Evolutionary conservation across 2,888 invertebrate species (phyloP).

Genomic region (Myathropa florea): DNA sequence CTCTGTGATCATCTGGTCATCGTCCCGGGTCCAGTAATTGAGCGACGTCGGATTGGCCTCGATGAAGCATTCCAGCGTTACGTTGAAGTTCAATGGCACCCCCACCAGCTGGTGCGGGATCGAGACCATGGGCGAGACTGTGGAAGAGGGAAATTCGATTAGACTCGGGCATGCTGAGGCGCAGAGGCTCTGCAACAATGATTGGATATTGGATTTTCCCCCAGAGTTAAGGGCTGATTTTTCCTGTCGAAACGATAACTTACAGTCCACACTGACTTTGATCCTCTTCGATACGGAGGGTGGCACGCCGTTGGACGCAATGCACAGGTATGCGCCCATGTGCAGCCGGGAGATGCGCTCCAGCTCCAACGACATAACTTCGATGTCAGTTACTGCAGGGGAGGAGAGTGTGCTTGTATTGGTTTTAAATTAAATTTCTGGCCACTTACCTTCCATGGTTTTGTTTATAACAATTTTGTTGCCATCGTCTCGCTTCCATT

Average conservation of each 20-base stretch:
- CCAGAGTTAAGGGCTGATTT: not conserved
- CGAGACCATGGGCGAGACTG: constrained; percentile 96
- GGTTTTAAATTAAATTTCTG: constrained; percentile 66
- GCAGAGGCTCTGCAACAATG: not conserved
- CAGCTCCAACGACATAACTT: constrained; percentile 91
- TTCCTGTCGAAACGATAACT: constrained; percentile 81
- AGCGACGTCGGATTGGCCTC: constrained; percentile 95
- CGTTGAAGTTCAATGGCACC: constrained; percentile 90
- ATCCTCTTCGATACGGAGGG: constrained; percentile 95
- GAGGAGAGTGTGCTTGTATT: not conserved
- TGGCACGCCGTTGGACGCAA: constrained; percentile 91
- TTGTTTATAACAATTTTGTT: constrained; percentile 93
- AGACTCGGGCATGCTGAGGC: not conserved
- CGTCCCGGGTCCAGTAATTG: constrained; percentile 94
- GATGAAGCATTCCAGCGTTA: constrained; percentile 93
- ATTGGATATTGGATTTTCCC: not conserved
- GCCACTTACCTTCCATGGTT: constrained; percentile 86
- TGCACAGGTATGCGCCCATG: constrained; percentile 96
- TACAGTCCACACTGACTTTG: constrained; percentile 96
- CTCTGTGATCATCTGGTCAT: constrained; percentile 94
- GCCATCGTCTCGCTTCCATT: constrained; percentile 95
- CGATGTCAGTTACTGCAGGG: constrained; percentile 88
- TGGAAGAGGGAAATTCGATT: not conserved
- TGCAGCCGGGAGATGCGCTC: constrained; percentile 91
- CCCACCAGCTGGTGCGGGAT: constrained; percentile 95